Conservation (phyloP, 1,140 invertebrate genomes). For the Apis cerana region DNA sequence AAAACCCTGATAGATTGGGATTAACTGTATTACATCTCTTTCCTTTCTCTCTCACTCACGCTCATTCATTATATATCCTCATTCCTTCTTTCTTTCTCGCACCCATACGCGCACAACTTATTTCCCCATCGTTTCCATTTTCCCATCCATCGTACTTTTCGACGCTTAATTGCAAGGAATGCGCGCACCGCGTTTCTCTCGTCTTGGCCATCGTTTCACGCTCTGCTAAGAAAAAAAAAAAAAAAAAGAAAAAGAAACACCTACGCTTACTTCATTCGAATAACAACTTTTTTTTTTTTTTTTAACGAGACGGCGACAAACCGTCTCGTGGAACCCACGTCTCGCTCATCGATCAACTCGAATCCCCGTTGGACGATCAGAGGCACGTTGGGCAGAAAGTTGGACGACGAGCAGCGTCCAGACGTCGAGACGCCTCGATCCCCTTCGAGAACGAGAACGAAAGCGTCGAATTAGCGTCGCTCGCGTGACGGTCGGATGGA, state of each 20-base stretch:
- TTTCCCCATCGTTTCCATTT: neutral
- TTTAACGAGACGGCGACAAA: slow-evolving; percentile 50
- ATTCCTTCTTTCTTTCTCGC: slow-evolving; percentile 5
- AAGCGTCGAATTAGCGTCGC: neutral
- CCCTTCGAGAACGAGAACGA: neutral
- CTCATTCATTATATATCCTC: slow-evolving; percentile 11
- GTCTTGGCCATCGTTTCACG: slow-evolving; percentile 20
- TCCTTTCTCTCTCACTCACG: slow-evolving; percentile 21
- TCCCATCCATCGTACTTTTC: neutral
- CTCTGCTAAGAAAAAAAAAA: neutral
- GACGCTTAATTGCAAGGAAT: slow-evolving; percentile 14
- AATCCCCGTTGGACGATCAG: slow-evolving; percentile 29
- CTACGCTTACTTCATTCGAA: slow-evolving; percentile 31
- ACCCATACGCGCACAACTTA: neutral
- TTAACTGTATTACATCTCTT: slow-evolving; percentile 49
- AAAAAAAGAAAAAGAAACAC: neutral
- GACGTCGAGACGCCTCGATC: neutral
- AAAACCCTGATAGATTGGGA: slow-evolving; percentile 78
- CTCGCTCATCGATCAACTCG: slow-evolving; percentile 49
- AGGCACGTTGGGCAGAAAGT: slow-evolving; percentile 1
- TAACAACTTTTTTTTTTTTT: slow-evolving; percentile 45
- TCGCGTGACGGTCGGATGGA: neutral
- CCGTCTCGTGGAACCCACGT: slow-evolving; percentile 58
- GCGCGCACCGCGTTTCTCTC: slow-evolving; percentile 24
- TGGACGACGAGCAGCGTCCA: neutral